Evolutionary conservation across 2,888 invertebrate genomes (phyloP).

Genomic region (Hirtodrosophila histrioides): DNA sequence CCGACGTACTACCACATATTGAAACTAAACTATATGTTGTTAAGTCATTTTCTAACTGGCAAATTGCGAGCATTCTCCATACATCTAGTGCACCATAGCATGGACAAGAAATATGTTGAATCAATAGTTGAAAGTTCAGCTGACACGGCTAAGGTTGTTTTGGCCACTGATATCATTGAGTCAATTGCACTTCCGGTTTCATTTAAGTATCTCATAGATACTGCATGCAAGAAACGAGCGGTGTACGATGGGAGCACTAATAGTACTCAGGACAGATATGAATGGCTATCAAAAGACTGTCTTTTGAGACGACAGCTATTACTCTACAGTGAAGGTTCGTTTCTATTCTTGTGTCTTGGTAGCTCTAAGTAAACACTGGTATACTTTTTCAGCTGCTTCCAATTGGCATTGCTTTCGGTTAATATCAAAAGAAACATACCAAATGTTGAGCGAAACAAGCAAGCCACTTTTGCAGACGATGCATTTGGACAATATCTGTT

Average conservation of each 20-base stretch:
- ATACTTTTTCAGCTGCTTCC: constrained; percentile 1
- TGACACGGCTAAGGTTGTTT: constrained; percentile 39
- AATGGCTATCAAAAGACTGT: constrained; percentile 59
- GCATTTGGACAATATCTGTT: constrained; percentile 59
- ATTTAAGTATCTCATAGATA: constrained; percentile 63
- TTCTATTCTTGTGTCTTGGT: neutral
- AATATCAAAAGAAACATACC: constrained; percentile 33
- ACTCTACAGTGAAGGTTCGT: constrained; percentile 48
- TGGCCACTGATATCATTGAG: constrained; percentile 59
- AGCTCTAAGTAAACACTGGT: too few species aligned
- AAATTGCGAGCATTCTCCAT: constrained; percentile 41
- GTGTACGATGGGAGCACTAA: constrained; percentile 33
- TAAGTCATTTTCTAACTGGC: constrained; percentile 48
- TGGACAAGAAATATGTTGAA: constrained; percentile 44
- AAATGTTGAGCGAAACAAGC: constrained; percentile 19
- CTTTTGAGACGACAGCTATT: constrained; percentile 43
- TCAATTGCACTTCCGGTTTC: constrained; percentile 43
- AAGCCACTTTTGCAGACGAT: constrained; percentile 41
- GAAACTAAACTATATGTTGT: constrained; percentile 63
- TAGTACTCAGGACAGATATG: constrained; percentile 36
- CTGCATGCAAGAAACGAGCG: constrained; percentile 38
- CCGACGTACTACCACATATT: constrained; percentile 60
- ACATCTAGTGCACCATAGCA: constrained; percentile 43
- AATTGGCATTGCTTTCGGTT: constrained; percentile 52
- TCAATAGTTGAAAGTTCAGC: constrained; percentile 17